A percentile compares a stretch with the other conserved stretches of the same genome.
Evolutionary conservation across 2,888 invertebrate genomes (phyloP).

Genomic region (Nymphalis c-album): DNA sequence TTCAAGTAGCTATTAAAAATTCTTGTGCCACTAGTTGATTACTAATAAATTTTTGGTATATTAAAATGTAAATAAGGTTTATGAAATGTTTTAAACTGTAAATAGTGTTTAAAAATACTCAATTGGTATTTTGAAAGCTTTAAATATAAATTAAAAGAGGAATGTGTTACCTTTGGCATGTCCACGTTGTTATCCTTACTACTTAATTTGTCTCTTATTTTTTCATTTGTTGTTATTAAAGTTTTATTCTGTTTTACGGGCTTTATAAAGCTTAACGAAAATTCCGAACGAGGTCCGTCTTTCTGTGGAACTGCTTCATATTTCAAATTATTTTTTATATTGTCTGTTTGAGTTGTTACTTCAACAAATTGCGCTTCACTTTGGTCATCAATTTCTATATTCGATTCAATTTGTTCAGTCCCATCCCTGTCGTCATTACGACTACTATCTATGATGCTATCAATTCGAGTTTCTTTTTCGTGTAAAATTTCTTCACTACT

Average conservation of each 20-base stretch:
- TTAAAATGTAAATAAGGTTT: neutral
- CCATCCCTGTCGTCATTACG: conserved; percentile 26
- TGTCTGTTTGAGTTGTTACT: neutral
- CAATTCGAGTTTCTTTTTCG: conserved; percentile 27
- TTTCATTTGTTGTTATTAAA: conserved; percentile 30
- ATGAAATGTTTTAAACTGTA: neutral
- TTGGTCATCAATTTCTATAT: conserved; percentile 29
- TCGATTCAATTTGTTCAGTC: conserved; percentile 25
- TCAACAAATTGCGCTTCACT: conserved; percentile 30
- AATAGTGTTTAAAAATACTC: neutral
- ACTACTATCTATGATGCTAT: conserved; percentile 27
- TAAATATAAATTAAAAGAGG: conserved; percentile 20
- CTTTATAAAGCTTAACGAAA: conserved; percentile 53
- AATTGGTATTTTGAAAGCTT: neutral
- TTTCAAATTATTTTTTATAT: conserved; percentile 2
- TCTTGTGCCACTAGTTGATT: too few relatives aligned
- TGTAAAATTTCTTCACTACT: conserved; percentile 39
- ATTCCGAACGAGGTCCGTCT: conserved; percentile 63
- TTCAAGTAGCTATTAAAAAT: too few relatives aligned
- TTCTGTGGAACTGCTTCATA: conserved; percentile 36
- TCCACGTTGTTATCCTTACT: conserved; percentile 38
- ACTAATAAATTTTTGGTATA: too few relatives aligned
- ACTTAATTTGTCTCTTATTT: conserved; percentile 41
- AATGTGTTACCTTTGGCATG: conserved; percentile 48
- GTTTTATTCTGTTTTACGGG: conserved; percentile 20